phyloP scores from a whole-genome alignment of 2,888 invertebrate genomes.

The Lycophotia porphyrea region DNA sequence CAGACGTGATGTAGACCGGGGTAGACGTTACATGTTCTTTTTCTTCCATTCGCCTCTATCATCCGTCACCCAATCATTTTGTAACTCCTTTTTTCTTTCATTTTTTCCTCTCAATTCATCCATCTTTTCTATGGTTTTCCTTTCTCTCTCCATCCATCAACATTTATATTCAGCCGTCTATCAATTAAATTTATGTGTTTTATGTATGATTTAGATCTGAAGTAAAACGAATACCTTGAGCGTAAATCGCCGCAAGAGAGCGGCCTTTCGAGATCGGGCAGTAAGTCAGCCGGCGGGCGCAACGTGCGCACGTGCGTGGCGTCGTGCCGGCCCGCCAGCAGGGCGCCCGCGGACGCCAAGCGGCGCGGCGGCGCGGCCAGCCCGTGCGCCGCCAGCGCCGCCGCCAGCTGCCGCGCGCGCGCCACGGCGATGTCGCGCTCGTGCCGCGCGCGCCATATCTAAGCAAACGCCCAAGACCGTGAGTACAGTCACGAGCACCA shows the following conservation, averaged over 20 bases:
- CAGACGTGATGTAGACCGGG: too few species aligned
- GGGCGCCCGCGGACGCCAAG: constrained; percentile 91
- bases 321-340: constrained; percentile 89
- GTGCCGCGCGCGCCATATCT: constrained; percentile 97
- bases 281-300: constrained; percentile 83
- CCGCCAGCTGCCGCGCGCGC: constrained; percentile 96
- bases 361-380: constrained; percentile 94
- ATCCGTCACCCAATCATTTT: background rate
- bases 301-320: constrained; percentile 89
- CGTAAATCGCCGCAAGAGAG: constrained; percentile 88
- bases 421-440: constrained; percentile 96
- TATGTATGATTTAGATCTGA: background rate
- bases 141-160: background rate
- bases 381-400: constrained; percentile 95
- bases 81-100: background rate
- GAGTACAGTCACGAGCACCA: background rate
- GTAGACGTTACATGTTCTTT: background rate
- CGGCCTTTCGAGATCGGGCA: constrained; percentile 88
- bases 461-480: constrained; percentile 83
- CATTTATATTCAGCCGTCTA: background rate
- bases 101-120: background rate
- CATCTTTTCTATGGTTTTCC: background rate
- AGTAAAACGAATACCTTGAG: constrained; percentile 74
- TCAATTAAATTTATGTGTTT: background rate
- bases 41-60: background rate